Conservation (phyloP, 2,888 invertebrate species). For the Altica lythri region DNA sequence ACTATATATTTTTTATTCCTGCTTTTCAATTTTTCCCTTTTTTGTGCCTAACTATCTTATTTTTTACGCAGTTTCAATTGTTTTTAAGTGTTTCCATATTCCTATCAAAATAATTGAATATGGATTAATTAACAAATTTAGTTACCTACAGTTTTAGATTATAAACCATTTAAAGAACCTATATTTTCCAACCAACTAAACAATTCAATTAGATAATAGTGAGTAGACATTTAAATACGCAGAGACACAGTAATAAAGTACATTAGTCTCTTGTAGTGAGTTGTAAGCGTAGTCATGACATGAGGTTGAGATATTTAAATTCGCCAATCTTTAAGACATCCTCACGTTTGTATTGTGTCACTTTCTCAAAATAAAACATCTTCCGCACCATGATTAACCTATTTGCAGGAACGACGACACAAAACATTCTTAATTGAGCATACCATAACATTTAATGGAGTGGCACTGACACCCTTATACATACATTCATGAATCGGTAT, state of each 20-base stretch:
- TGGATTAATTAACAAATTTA: too few species aligned
- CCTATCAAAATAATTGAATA: too few species aligned
- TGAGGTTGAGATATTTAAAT: slow-evolving; percentile 39
- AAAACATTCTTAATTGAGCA: slow-evolving; percentile 38
- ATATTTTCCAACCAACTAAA: too few species aligned
- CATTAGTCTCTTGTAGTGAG: neutral
- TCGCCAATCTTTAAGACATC: slow-evolving; percentile 41
- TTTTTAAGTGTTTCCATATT: too few species aligned
- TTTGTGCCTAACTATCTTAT: too few species aligned
- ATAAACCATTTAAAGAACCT: too few species aligned
- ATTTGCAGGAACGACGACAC: slow-evolving; percentile 41
- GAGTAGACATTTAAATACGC: neutral
- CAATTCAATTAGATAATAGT: too few species aligned
- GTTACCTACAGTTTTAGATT: too few species aligned
- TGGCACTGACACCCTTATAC: slow-evolving; percentile 34
- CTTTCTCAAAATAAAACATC: slow-evolving; percentile 41
- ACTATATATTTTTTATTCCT: too few species aligned
- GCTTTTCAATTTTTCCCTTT: too few species aligned
- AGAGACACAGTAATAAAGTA: too few species aligned
- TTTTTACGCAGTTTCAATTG: too few species aligned
- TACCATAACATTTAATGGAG: slow-evolving; percentile 38
- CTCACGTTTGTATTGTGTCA: slow-evolving; percentile 45
- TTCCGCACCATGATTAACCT: slow-evolving; percentile 42
- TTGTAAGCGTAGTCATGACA: slow-evolving; percentile 13
- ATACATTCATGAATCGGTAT: slow-evolving; percentile 33